Evolutionary conservation across 2,888 invertebrate genomes (phyloP).

Genomic region (Phrixothrix hirtus): DNA sequence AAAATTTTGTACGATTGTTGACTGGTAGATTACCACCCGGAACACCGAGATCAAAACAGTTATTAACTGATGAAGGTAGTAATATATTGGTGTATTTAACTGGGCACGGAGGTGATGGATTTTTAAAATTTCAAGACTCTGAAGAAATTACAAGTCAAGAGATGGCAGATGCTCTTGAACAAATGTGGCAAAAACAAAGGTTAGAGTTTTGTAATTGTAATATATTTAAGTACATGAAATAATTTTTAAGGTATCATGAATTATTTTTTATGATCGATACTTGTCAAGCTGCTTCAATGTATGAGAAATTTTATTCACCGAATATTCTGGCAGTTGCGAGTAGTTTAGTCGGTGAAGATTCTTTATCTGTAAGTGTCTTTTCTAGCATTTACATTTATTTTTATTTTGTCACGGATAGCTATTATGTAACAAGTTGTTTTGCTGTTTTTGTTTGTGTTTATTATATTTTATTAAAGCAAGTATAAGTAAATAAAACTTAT

Average conservation of each 20-base stretch:
- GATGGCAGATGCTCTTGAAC: slow-evolving; percentile 96
- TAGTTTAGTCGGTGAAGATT: slow-evolving; percentile 98
- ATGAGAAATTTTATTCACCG: slow-evolving; percentile 96
- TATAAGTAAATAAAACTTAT: slow-evolving; percentile 44
- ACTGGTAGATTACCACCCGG: slow-evolving; percentile 91
- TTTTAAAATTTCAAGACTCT: slow-evolving; percentile 98
- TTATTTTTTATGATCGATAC: slow-evolving; percentile 98
- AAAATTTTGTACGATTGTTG: slow-evolving; percentile 94
- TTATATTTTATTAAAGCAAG: too few species aligned
- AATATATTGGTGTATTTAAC: slow-evolving; percentile 96
- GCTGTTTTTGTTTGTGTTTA: too few species aligned
- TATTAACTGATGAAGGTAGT: slow-evolving; percentile 94
- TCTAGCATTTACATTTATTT: background rate
- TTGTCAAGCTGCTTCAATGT: slow-evolving; percentile 98
- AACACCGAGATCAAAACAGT: slow-evolving; percentile 92
- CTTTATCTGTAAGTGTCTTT: slow-evolving; percentile 77
- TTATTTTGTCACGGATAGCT: too few species aligned
- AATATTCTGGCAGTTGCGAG: slow-evolving; percentile 97
- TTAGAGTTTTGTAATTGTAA: slow-evolving; percentile 44
- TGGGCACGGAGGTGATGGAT: slow-evolving; percentile 98
- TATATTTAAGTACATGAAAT: slow-evolving; percentile 2
- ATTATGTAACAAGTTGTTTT: too few species aligned
- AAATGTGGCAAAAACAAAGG: slow-evolving; percentile 99
- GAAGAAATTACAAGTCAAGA: slow-evolving; percentile 99
- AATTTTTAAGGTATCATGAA: slow-evolving; percentile 84